Conservation (phyloP, 2,888 invertebrate genomes). For the Netelia virgata region DNA sequence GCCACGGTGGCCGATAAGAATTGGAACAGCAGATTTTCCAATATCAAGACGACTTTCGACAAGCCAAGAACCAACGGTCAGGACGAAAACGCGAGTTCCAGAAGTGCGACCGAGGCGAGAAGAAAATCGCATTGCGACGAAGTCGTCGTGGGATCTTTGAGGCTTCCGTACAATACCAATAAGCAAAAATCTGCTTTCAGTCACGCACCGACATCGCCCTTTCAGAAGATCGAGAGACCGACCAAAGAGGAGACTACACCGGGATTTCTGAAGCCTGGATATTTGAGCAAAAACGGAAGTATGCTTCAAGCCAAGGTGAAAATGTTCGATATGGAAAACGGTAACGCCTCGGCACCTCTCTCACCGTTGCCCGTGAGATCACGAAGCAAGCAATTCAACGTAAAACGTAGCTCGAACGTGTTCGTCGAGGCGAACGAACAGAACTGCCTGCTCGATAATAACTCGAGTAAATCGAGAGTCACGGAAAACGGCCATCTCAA, state of each 20-base stretch:
- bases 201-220: slow-evolving; percentile 82
- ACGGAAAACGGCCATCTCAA: slow-evolving; percentile 76
- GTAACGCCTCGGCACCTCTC: not conserved
- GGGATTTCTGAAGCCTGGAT: slow-evolving; percentile 73
- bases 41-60: slow-evolving; percentile 93
- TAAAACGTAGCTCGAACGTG: slow-evolving; percentile 26
- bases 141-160: slow-evolving; percentile 63
- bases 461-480: slow-evolving; percentile 49
- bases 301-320: slow-evolving; percentile 77
- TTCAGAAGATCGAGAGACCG: slow-evolving; percentile 78
- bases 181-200: slow-evolving; percentile 72
- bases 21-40: slow-evolving; percentile 94
- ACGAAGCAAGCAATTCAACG: slow-evolving; percentile 66
- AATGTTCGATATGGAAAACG: slow-evolving; percentile 75
- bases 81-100: slow-evolving; percentile 25
- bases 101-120: slow-evolving; percentile 29
- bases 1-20: slow-evolving; percentile 85
- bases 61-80: slow-evolving; percentile 78
- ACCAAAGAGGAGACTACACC: slow-evolving; percentile 48
- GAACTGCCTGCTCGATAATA: slow-evolving; percentile 67
- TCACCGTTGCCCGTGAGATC: slow-evolving; percentile 49
- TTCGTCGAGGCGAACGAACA: slow-evolving; percentile 53
- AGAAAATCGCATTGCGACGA: slow-evolving; percentile 42
- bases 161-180: slow-evolving; percentile 49
- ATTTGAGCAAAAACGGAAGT: slow-evolving; percentile 73